Conservation (phyloP, 2,113 vertebrate genomes). For the Trogon melanurus region DNA sequence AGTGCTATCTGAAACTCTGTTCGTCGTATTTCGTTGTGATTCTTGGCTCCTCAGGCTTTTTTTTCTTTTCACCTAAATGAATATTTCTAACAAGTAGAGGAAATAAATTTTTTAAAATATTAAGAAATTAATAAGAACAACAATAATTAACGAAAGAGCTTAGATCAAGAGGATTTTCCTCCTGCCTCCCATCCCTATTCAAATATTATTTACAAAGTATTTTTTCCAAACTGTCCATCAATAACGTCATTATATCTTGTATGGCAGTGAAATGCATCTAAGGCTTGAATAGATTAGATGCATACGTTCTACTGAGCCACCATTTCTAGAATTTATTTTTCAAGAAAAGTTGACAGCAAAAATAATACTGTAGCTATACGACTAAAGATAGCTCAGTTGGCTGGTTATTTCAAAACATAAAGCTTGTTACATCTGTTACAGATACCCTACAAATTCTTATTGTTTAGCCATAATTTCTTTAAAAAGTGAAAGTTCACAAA, state of each 20-base stretch:
- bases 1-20: neutral
- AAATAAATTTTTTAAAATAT: neutral
- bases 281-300: neutral
- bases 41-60: neutral
- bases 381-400: neutral
- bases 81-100: neutral
- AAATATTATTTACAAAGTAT: conserved; percentile 22
- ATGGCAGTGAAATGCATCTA: conserved; percentile 5
- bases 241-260: neutral
- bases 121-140: neutral
- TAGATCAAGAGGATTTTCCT: neutral
- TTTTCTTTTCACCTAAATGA: neutral
- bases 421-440: neutral
- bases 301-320: neutral
- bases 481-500: neutral
- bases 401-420: neutral
- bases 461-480: neutral
- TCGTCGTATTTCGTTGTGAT: neutral
- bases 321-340: neutral
- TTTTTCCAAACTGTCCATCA: conserved; percentile 19
- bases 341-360: neutral
- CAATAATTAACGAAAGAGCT: neutral
- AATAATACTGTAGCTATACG: neutral
- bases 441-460: neutral
- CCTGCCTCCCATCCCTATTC: neutral